Conservation (phyloP, 2,113 vertebrate species). For the Rhynchopsitta pachyrhyncha region DNA sequence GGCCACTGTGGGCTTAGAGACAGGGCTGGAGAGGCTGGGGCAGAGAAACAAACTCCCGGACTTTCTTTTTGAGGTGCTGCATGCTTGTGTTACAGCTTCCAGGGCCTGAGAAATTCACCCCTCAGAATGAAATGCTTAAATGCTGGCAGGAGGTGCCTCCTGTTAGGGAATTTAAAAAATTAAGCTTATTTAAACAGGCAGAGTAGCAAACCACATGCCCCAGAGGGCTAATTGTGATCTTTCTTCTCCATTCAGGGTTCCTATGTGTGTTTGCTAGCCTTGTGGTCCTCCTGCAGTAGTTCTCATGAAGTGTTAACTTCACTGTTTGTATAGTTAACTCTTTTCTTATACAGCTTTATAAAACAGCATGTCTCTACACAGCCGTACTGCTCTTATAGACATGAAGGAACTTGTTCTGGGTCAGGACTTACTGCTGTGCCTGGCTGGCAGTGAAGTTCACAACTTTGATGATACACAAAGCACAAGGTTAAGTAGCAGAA, state of each 20-base stretch:
- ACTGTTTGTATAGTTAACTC: background rate
- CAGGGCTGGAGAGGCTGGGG: background rate
- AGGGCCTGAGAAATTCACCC: background rate
- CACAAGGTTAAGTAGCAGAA: background rate
- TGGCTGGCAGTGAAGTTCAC: background rate
- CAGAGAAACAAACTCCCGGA: background rate
- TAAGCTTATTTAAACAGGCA: background rate
- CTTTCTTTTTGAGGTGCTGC: background rate
- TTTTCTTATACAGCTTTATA: background rate
- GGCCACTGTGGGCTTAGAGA: background rate
- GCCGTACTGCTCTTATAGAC: rapidly evolving
- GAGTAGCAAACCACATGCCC: background rate
- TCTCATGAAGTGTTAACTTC: background rate
- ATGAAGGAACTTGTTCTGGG: background rate
- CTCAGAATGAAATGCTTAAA: background rate
- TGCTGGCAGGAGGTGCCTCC: background rate
- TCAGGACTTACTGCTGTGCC: background rate
- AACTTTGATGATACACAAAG: background rate
- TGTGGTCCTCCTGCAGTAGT: background rate
- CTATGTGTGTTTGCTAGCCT: background rate
- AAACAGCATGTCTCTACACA: rapidly evolving
- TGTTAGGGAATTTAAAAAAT: background rate
- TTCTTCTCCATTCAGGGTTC: background rate
- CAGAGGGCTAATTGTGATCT: background rate
- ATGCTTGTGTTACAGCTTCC: background rate